These are phyloP conservation scores for Erethizon dorsatum DNA, from an alignment of 2,797 vertebrate genomes.

Conservation along the genomic window DNA sequence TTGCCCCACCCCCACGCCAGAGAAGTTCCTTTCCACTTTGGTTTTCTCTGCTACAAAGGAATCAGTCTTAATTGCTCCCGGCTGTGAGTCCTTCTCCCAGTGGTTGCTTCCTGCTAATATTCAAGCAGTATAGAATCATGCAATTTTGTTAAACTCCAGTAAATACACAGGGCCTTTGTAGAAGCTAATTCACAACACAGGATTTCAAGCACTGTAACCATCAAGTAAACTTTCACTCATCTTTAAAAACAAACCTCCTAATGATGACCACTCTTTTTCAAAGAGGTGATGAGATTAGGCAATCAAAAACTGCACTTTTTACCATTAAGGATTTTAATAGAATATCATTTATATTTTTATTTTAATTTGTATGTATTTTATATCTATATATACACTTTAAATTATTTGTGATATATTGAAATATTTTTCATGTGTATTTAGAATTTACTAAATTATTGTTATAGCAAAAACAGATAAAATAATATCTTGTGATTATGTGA, in stretches of 20 bases:
- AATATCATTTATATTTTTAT: slow-evolving; percentile 6
- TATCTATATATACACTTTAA: neutral
- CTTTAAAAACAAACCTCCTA: slow-evolving; percentile 42
- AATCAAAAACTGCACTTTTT: neutral
- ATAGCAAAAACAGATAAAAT: neutral
- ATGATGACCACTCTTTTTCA: slow-evolving; percentile 29
- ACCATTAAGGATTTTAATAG: neutral
- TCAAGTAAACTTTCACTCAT: slow-evolving; percentile 60
- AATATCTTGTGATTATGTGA: neutral
- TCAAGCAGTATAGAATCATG: slow-evolving; percentile 59
- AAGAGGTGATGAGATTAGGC: neutral
- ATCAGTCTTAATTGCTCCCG: slow-evolving; percentile 82
- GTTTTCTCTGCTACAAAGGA: slow-evolving; percentile 78
- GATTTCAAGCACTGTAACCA: slow-evolving; percentile 63
- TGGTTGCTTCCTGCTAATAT: slow-evolving; percentile 64
- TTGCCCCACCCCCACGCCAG: slow-evolving; percentile 8
- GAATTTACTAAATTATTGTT: slow-evolving; percentile 46
- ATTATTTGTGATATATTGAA: slow-evolving; percentile 14
- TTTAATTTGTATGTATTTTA: neutral
- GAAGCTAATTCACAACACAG: slow-evolving; percentile 64
- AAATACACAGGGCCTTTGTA: slow-evolving; percentile 68
- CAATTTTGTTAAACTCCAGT: slow-evolving; percentile 74
- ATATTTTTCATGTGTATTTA: slow-evolving; percentile 7
- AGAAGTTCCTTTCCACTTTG: slow-evolving; percentile 73
- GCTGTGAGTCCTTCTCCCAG: slow-evolving; percentile 75